Percentiles rank a stretch among this genome's conserved stretches.
Evolutionary conservation across 2,113 vertebrate genomes (phyloP).

Genomic region (Porphyrio hochstetteri): DNA sequence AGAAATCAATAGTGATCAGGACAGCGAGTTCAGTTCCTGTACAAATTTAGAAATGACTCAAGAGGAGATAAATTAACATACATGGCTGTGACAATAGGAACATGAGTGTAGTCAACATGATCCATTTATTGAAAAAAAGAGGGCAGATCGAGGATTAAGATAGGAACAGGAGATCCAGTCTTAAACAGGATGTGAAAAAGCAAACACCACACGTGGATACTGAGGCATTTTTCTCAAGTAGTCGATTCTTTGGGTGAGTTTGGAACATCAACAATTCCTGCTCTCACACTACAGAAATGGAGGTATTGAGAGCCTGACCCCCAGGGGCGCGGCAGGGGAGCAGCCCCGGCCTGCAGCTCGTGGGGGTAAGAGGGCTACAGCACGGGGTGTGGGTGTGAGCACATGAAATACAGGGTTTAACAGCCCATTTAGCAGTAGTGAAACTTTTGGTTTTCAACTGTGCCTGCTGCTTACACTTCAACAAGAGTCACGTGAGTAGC

Average conservation of each 20-base stretch:
- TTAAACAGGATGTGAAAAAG: conserved; percentile 11
- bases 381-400: neutral
- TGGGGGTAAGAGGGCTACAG: neutral
- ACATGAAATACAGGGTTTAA: conserved; percentile 11
- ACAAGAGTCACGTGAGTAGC: conserved; percentile 32
- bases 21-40: conserved; percentile 46
- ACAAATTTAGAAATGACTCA: conserved; percentile 54
- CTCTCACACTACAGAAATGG: conserved; percentile 15
- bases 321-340: neutral
- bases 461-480: conserved; percentile 26
- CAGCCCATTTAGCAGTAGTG: conserved; percentile 34
- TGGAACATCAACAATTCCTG: neutral
- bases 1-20: conserved; percentile 54
- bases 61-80: conserved; percentile 58
- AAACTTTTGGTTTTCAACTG: conserved; percentile 45
- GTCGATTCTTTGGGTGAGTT: conserved; percentile 40
- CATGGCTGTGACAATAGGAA: conserved; percentile 41
- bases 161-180: conserved; percentile 1
- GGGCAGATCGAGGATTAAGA: neutral
- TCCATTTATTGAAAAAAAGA: conserved; percentile 16
- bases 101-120: neutral
- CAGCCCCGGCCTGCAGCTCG: neutral
- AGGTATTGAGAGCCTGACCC: conserved; percentile 35
- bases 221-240: conserved; percentile 40
- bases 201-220: conserved; percentile 12